Conservation (phyloP, 2,888 invertebrate species). For the Serrognathus titanus region DNA sequence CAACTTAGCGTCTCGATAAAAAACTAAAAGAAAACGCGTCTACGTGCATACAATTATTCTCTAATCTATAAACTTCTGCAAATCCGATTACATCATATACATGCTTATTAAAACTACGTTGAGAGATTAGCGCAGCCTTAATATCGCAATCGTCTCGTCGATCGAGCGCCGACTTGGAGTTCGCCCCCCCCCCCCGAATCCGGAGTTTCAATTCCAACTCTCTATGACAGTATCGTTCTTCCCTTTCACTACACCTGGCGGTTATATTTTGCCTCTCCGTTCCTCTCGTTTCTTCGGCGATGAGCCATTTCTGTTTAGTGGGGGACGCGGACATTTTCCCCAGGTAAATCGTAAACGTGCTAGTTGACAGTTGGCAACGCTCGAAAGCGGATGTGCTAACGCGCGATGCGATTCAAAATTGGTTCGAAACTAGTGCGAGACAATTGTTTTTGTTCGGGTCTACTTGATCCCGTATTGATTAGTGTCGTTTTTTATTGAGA, state of each 20-base stretch:
- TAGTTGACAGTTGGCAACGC: constrained; percentile 38
- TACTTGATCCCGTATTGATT: constrained; percentile 22
- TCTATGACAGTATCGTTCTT: constrained; percentile 19
- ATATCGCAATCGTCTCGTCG: constrained; percentile 7
- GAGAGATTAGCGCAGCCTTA: constrained; percentile 9
- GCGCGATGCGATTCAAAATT: constrained; percentile 8
- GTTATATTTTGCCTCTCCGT: constrained; percentile 23
- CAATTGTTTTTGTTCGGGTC: constrained; percentile 4
- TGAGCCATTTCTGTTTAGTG: constrained; percentile 25
- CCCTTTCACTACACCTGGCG: constrained; percentile 41
- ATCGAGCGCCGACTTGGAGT: too few species aligned
- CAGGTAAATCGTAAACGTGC: constrained; percentile 33
- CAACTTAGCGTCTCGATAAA: constrained; percentile 1
- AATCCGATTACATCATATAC: constrained; percentile 18
- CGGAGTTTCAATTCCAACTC: too few species aligned
- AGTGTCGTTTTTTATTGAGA: background rate
- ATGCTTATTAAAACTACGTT: constrained; percentile 18
- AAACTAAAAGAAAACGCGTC: background rate
- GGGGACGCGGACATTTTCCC: constrained; percentile 31
- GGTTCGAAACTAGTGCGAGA: constrained; percentile 6
- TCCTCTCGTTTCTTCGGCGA: constrained; percentile 14
- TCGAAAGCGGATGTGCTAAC: constrained; percentile 13
- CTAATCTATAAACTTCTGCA: constrained; percentile 17
- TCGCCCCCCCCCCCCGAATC: too few species aligned
- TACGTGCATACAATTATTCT: constrained; percentile 15